Base-by-base conservation (phyloP, 2,888 invertebrate genomes). In the Eledona agricola region DNA sequence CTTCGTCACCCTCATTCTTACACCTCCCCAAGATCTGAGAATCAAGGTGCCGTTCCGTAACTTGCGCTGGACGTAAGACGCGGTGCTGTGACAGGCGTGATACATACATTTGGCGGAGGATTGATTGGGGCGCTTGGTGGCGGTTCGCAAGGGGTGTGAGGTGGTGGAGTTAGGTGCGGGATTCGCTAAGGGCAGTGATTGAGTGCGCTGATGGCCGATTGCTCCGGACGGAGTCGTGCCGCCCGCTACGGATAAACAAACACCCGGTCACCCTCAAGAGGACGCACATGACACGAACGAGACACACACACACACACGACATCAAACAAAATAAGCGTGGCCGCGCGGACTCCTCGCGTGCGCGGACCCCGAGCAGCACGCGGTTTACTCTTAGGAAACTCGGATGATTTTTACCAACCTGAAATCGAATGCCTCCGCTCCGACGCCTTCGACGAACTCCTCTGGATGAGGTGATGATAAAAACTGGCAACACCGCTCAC, bases 131-230 rank as follows among this genome's bases (percentile, higher is more conserved):
- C 72, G 71, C 63, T 73, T 72, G 64, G n/a, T n/a, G n/a, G 65
- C 64, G 59, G 64, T 63, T 64, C 68, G 64, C 59, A 62, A 59
- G 54, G 66, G 67, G 62, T 69, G 70, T 61, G 62, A 57, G 52
- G 60, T 57, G 65, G 43, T 51, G 28, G 47, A 47, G 62, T 60
- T 57, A 59, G 70, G 64, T 64, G 69, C 65, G 55, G 71, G 69
- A 62, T 72, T 67, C 64, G 73, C 71, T 58, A 87, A 74, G 55
- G 87, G 87, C 71, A 86, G 83, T 68, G 87, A 87, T 71, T 86
- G 79, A 58, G 87, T 87, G 72, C 87, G 80, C 74, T 84, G 86
- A 76, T 88, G 87, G 59, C 65, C 70, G 59, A 72, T 71, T 57
- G 63, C 70, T 55, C 71, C 71, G 38, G 70, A 64, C 70, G 71